Evolutionary conservation across 2,797 vertebrate species (phyloP).

Genomic region (Natrix natrix): DNA sequence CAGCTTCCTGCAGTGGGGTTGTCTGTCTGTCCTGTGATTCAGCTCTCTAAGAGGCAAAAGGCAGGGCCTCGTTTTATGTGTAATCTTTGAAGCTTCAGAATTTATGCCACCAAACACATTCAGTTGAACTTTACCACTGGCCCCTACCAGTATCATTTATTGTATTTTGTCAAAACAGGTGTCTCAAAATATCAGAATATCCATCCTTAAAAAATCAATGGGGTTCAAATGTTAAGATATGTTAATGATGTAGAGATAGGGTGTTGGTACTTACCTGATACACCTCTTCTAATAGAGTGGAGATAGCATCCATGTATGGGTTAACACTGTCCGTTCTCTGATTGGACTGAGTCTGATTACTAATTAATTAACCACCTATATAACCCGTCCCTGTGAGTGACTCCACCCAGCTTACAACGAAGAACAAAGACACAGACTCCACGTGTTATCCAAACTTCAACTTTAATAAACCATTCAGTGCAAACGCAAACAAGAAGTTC

Average conservation of each 20-base stretch:
- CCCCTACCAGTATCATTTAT: neutral
- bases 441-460: no score
- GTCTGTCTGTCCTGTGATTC: neutral
- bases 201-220: neutral
- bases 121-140: neutral
- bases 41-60: neutral
- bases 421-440: no score
- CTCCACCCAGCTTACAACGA: no score
- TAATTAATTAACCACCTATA: no score
- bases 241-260: neutral
- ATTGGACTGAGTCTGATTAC: no score
- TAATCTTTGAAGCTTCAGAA: neutral
- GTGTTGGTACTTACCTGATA: no score
- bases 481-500: no score
- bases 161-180: neutral
- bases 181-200: neutral
- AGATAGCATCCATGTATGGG: no score
- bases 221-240: neutral
- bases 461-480: no score
- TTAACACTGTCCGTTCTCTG: no score
- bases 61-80: neutral
- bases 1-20: neutral
- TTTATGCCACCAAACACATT: neutral
- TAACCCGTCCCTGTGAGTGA: no score
- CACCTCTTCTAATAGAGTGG: no score